Base-by-base conservation (phyloP, 2,113 vertebrate genomes). In the Neopipo cinnamomea region DNA sequence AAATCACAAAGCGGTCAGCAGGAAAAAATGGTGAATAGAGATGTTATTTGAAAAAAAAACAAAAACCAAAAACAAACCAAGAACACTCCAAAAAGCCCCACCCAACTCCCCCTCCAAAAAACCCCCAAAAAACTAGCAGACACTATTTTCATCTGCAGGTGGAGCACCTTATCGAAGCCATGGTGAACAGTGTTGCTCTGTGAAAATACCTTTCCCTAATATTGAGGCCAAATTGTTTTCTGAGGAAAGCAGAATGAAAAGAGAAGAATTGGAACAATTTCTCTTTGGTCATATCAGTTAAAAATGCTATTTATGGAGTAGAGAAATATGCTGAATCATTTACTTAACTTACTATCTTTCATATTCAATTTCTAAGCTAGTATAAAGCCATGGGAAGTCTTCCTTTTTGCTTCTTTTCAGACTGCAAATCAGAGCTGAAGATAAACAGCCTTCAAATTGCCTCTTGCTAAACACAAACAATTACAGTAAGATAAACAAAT, bases 381-480 rank as follows among this genome's bases (percentile, higher is more conserved):
- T 75, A 62, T 8, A 55, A 87, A 93, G 18, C 35, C 30, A 63
- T 33, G 23, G 42, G 35, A 94, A 94, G 52, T 17, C 47, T 66
- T 92, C 42, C 33, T 63, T 70, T 89, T 91, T 50, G 10, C 42
- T 87, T 62, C 46, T 70, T 74, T 94, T 76, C 53, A 80, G 63
- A 37, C 86, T 86, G 76, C n/a, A 94, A 72, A 86, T 91, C 59
- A 67, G 76, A 85, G 46, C 65, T 78, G 50, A 78, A 89, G 56
- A 59, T 81, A 93, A 96, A 87, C 87, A 91, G 27, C 55, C 55
- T 93, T 87, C 70, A 91, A 71, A 56, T n/a, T 65, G 23, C 77
- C 65, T 93, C 80, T 95, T 85, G 47, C 55, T 52, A 62, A 84
- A 74, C 47, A 87, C 65, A 90, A 88, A 86, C 24, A 78, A 55